These are phyloP conservation scores for Lordiphosa clarofinis DNA, from an alignment of 1,140 invertebrate genomes.

Conservation along the genomic window DNA sequence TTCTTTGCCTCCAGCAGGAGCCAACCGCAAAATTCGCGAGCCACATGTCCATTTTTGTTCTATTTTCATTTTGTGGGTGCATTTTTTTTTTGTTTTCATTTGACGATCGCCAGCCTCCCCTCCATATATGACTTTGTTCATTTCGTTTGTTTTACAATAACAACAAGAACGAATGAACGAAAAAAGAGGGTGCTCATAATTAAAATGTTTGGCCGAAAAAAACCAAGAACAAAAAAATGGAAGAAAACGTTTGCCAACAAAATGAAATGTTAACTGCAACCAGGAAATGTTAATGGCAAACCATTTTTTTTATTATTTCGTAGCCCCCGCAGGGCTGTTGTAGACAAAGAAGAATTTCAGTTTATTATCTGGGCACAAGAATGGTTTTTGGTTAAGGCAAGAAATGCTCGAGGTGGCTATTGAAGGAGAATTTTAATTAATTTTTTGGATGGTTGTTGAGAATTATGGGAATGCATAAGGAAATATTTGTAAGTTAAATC, in stretches of 20 bases:
- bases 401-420: conserved; percentile 1
- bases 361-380: conserved; percentile 39
- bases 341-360: conserved; percentile 33
- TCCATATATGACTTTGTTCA: conserved; percentile 57
- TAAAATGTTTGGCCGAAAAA: conserved; percentile 26
- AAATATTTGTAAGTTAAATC: conserved; percentile 1
- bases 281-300: conserved; percentile 53
- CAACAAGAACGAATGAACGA: conserved; percentile 23
- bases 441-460: conserved; percentile 20
- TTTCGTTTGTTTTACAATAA: conserved; percentile 70
- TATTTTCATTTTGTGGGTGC: conserved; percentile 3
- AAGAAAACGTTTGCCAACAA: conserved; percentile 52
- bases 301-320: conserved; percentile 35
- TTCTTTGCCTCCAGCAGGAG: conserved; percentile 9
- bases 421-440: conserved; percentile 6
- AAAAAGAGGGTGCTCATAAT: conserved; percentile 14
- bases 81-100: conserved; percentile 50
- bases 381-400: conserved; percentile 16
- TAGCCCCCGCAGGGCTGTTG: conserved; percentile 1
- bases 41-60: conserved; percentile 52
- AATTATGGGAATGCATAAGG: not conserved
- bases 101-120: conserved; percentile 36
- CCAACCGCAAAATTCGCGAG: conserved; percentile 61
- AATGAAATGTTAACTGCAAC: conserved; percentile 64
- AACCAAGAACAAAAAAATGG: conserved; percentile 28